These are phyloP conservation scores for Heterodera schachtii DNA, from an alignment of 1,140 invertebrate species.

Conservation along the genomic window DNA sequence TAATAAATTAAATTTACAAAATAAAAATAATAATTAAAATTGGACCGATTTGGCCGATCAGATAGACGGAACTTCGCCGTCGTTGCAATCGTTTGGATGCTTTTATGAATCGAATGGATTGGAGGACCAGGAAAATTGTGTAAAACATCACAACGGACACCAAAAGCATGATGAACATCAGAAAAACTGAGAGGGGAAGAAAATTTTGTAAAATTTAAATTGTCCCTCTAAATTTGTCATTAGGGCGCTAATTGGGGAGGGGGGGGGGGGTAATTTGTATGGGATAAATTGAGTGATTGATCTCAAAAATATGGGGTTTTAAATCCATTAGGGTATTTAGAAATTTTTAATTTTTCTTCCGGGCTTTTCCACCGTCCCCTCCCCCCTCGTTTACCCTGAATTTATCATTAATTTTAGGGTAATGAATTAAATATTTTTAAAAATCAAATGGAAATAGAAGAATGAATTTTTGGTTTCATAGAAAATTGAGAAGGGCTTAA, in stretches of 20 bases:
- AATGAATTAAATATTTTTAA: neutral
- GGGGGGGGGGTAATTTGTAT: too few relatives aligned
- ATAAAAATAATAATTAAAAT: neutral
- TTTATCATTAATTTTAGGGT: too few relatives aligned
- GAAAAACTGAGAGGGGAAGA: conserved; percentile 23
- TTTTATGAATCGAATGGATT: conserved; percentile 38
- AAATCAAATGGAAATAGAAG: neutral
- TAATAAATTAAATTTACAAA: neutral
- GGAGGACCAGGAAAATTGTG: conserved; percentile 48
- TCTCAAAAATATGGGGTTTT: too few relatives aligned
- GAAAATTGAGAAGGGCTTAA: too few relatives aligned
- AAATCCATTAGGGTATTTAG: too few relatives aligned
- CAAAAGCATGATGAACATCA: conserved; percentile 49
- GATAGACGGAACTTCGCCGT: conserved; percentile 44
- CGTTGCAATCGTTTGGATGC: conserved; percentile 26
- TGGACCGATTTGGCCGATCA: conserved; percentile 42
- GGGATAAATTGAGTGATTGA: too few relatives aligned
- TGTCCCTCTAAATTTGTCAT: too few relatives aligned
- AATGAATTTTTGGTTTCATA: neutral
- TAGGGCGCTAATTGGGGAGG: too few relatives aligned
- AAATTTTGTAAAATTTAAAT: too few relatives aligned
- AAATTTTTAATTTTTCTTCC: too few relatives aligned
- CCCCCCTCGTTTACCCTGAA: too few relatives aligned
- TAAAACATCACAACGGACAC: conserved; percentile 43
- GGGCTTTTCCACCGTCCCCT: too few relatives aligned